Percentiles rank a stretch among this genome's conserved stretches.
Conservation (phyloP, 2,888 invertebrate genomes). For the Drosophila ezoana region DNA sequence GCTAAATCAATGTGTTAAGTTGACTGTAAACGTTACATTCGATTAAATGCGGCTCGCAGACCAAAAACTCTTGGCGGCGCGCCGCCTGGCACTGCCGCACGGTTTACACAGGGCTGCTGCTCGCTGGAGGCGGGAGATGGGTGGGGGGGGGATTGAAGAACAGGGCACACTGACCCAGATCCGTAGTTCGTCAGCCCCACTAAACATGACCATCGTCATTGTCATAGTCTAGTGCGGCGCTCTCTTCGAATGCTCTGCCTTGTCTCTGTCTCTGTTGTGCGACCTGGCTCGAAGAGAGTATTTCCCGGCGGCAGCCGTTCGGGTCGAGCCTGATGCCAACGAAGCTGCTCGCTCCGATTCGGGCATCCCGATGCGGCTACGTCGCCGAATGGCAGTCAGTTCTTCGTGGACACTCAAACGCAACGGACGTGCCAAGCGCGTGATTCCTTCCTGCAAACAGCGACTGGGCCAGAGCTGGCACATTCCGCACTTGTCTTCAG, state of each 20-base stretch:
- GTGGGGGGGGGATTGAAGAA: slow-evolving; percentile 1
- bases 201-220: slow-evolving; percentile 11
- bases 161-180: slow-evolving; percentile 63
- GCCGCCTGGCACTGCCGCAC: slow-evolving; percentile 28
- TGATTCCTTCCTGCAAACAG: slow-evolving; percentile 10
- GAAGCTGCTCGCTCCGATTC: slow-evolving; percentile 15
- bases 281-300: slow-evolving; percentile 48
- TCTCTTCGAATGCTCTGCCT: slow-evolving; percentile 24
- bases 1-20: slow-evolving; percentile 74
- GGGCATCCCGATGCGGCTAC: slow-evolving; percentile 2
- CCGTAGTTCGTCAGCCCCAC: slow-evolving; percentile 55
- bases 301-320: slow-evolving; percentile 42
- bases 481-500: slow-evolving; percentile 18
- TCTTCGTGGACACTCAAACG: slow-evolving; percentile 40
- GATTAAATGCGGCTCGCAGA: slow-evolving; percentile 68
- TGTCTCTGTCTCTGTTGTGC: slow-evolving; percentile 10
- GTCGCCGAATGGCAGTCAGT: slow-evolving; percentile 32
- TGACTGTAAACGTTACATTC: slow-evolving; percentile 78
- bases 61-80: slow-evolving; percentile 47
- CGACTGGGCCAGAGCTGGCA: slow-evolving; percentile 8
- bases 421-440: slow-evolving; percentile 51
- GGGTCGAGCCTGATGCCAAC: not conserved
- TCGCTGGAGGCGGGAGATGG: not conserved
- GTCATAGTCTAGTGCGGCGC: slow-evolving; percentile 7
- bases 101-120: not conserved